These are phyloP conservation scores for Cynaeus angustus DNA, from an alignment of 2,888 invertebrate species.

Conservation along the genomic window DNA sequence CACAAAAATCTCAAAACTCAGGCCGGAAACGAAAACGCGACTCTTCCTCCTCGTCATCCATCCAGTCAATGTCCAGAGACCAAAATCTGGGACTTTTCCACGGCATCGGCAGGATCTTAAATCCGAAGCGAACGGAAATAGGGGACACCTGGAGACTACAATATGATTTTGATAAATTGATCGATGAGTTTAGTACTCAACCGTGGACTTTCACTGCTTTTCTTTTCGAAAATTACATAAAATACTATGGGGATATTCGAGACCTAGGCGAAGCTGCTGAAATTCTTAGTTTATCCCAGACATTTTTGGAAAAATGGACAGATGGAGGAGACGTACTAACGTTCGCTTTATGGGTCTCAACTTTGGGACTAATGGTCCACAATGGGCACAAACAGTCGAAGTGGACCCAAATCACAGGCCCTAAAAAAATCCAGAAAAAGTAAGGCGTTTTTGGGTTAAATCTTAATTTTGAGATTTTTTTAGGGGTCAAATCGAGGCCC, in stretches of 20 bases:
- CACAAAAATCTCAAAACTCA: constrained; percentile 48
- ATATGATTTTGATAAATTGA: constrained; percentile 79
- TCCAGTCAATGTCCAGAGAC: constrained; percentile 76
- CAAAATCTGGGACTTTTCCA: constrained; percentile 83
- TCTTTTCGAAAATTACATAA: constrained; percentile 83
- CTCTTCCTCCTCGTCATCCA: constrained; percentile 65
- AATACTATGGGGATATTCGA: constrained; percentile 74
- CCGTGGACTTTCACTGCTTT: constrained; percentile 80
- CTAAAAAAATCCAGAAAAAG: constrained; percentile 59
- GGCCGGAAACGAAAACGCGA: constrained; percentile 68
- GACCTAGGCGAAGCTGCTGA: constrained; percentile 77
- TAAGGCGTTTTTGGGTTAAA: constrained; percentile 14
- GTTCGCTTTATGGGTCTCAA: constrained; percentile 78
- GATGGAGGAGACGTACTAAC: constrained; percentile 64
- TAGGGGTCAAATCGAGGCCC: background rate
- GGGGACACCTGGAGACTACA: constrained; percentile 72
- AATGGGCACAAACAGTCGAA: constrained; percentile 81
- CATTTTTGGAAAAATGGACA: constrained; percentile 79
- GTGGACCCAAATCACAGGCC: constrained; percentile 83
- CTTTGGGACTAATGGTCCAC: constrained; percentile 82
- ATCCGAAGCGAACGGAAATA: constrained; percentile 79
- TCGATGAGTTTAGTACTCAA: constrained; percentile 80
- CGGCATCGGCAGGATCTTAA: constrained; percentile 83
- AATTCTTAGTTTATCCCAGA: constrained; percentile 82
- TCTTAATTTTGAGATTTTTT: constrained; percentile 17